Evolutionary conservation across 2,113 vertebrate genomes (phyloP).

Genomic region (Stigmatopora argus): DNA sequence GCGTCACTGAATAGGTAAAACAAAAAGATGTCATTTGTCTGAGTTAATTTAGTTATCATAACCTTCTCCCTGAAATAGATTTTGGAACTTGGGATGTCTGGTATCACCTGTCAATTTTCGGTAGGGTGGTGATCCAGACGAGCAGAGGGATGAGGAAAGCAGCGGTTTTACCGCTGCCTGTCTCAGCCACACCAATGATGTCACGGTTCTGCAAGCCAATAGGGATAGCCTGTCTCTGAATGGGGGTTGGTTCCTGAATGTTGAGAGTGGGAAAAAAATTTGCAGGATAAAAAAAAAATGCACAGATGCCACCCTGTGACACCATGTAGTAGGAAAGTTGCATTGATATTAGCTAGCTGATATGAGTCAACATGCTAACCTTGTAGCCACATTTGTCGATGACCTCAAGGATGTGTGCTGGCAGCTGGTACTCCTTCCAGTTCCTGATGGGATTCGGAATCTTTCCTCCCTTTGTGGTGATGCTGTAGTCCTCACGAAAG

Average conservation of each 20-base stretch:
- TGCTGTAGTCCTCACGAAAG: constrained; percentile 96
- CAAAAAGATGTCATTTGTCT: no score
- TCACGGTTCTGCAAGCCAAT: constrained; percentile 97
- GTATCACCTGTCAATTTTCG: constrained; percentile 88
- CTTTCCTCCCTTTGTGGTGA: constrained; percentile 97
- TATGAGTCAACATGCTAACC: constrained; percentile 62
- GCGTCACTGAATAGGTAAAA: no score
- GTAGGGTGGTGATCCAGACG: constrained; percentile 97
- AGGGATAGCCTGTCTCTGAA: constrained; percentile 97
- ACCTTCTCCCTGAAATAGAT: no score
- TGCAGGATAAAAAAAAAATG: background rate
- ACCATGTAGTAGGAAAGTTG: background rate
- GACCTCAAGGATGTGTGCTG: constrained; percentile 93
- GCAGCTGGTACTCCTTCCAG: constrained; percentile 93
- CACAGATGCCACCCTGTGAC: background rate
- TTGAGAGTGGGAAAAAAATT: background rate
- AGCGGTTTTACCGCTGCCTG: constrained; percentile 94
- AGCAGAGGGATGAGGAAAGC: constrained; percentile 94
- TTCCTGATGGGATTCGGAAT: constrained; percentile 97
- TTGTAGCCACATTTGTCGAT: constrained; percentile 98
- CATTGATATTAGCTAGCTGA: background rate
- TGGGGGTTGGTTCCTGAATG: constrained; percentile 88
- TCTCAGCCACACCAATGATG: constrained; percentile 97
- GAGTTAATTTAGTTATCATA: no score
- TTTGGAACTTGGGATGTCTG: no score